Evolutionary conservation across 2,888 invertebrate genomes (phyloP).

Genomic region (Drosophila neonasuta): DNA sequence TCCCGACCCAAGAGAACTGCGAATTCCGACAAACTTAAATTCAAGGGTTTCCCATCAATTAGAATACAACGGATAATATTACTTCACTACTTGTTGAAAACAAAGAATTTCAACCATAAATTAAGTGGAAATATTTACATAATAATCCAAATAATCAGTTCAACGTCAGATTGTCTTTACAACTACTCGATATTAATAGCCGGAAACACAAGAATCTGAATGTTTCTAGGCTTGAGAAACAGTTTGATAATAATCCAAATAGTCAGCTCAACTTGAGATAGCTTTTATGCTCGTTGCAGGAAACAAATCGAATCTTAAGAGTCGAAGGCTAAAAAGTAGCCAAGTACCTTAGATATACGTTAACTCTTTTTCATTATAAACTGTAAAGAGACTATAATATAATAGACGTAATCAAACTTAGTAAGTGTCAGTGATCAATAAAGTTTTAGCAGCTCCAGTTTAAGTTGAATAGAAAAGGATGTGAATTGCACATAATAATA

Average conservation of each 20-base stretch:
- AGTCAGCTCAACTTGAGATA: neutral
- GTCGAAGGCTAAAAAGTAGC: too few species aligned
- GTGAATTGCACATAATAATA: too few species aligned
- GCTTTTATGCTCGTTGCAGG: neutral
- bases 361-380: too few species aligned
- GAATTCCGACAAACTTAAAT: slow-evolving; percentile 20
- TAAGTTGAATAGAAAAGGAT: too few species aligned
- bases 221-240: neutral
- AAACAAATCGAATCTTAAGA: neutral
- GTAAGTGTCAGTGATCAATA: too few species aligned
- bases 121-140: slow-evolving; percentile 5
- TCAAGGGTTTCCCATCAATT: slow-evolving; percentile 28
- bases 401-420: too few species aligned
- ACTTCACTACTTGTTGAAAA: slow-evolving; percentile 15
- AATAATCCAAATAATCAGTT: slow-evolving; percentile 1
- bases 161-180: neutral
- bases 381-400: too few species aligned
- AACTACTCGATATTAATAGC: neutral
- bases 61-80: slow-evolving; percentile 22
- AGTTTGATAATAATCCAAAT: neutral
- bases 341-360: too few species aligned
- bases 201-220: neutral
- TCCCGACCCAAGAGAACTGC: slow-evolving; percentile 13
- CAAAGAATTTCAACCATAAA: slow-evolving; percentile 4
- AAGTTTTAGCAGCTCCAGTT: too few species aligned